These are phyloP conservation scores for Drosophila nigritarsus DNA, from an alignment of 2,888 invertebrate species.

Conservation along the genomic window DNA sequence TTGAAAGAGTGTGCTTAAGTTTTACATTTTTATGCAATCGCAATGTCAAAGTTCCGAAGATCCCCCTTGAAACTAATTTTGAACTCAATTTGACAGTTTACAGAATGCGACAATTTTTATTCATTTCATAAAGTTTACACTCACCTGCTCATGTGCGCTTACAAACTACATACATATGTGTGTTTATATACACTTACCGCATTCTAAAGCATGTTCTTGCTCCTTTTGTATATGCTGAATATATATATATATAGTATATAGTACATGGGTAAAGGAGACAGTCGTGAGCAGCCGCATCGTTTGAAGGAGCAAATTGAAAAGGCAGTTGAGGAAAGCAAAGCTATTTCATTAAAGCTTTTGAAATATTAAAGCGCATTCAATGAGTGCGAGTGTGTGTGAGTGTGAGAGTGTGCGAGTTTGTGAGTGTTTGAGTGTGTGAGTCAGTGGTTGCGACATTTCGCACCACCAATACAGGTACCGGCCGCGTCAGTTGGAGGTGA, in stretches of 20 bases:
- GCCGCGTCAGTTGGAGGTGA: conserved; percentile 35
- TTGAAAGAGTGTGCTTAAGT: conserved; percentile 23
- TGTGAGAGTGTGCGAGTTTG: background rate
- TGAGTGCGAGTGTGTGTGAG: conserved; percentile 29
- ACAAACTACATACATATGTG: conserved; percentile 1
- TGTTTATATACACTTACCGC: conserved; percentile 2
- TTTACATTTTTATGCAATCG: conserved; percentile 38
- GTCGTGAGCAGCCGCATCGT: conserved; percentile 14
- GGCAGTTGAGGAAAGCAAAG: conserved; percentile 61
- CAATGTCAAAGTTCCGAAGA: conserved; percentile 37
- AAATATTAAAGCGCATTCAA: conserved; percentile 76
- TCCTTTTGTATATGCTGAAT: conserved; percentile 5
- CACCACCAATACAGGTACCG: conserved; percentile 1
- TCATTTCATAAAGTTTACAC: conserved; percentile 52
- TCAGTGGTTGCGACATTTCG: conserved; percentile 35
- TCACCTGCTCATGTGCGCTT: conserved; percentile 13
- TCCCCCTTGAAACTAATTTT: conserved; percentile 55
- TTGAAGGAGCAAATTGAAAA: conserved; percentile 67
- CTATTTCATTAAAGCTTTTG: conserved; percentile 78
- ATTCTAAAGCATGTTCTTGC: conserved; percentile 1
- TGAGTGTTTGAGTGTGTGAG: conserved; percentile 5
- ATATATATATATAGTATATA: background rate
- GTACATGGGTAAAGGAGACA: conserved; percentile 2
- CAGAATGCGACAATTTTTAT: conserved; percentile 61
- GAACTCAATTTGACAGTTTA: conserved; percentile 52